Conservation (phyloP, 2,797 vertebrate species). For the Antrozous pallidus region DNA sequence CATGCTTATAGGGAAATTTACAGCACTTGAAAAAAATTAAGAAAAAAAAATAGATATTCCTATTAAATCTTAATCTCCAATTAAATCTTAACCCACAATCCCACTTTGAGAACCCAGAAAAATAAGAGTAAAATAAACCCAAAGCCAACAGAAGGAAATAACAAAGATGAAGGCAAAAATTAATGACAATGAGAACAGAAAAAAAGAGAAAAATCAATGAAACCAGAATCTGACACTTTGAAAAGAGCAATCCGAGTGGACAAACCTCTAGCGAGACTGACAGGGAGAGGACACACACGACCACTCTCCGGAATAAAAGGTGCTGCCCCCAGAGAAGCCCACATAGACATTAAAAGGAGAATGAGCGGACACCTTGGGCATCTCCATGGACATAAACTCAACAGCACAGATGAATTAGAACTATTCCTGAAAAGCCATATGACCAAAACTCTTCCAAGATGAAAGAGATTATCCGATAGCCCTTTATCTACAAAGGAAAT, state of each 20-base stretch:
- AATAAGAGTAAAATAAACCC: background rate
- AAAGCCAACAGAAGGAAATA: background rate
- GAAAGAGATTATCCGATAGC: background rate
- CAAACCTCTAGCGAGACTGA: background rate
- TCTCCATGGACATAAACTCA: background rate
- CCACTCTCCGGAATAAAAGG: background rate
- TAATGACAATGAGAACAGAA: background rate
- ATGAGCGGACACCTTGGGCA: background rate
- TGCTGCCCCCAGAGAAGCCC: background rate
- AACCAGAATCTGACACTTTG: background rate
- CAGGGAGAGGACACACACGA: background rate
- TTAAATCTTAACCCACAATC: background rate
- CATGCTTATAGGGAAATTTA: background rate
- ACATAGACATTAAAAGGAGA: background rate
- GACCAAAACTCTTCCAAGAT: background rate
- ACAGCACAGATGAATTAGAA: background rate
- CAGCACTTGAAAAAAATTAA: background rate
- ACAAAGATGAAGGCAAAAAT: background rate
- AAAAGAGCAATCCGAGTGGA: background rate
- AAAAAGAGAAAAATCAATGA: background rate
- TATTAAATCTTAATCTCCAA: background rate
- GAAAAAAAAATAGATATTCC: background rate
- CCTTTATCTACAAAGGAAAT: background rate
- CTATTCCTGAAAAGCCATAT: background rate
- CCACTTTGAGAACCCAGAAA: background rate